Conservation (phyloP, 2,888 invertebrate species). For the Plebejus argus region DNA sequence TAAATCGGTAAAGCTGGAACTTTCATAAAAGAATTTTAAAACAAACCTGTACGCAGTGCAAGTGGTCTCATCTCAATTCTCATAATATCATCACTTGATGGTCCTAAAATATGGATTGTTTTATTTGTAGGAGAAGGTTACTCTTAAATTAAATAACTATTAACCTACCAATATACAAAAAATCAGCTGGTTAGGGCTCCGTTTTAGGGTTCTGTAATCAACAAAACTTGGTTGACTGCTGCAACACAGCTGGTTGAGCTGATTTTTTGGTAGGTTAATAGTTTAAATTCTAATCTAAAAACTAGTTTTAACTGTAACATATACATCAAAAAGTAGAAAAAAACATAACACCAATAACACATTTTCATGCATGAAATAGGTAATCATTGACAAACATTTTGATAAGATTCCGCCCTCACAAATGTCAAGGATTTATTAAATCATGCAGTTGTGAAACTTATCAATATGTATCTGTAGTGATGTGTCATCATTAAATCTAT, state of each 20-base stretch:
- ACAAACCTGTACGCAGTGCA: background rate
- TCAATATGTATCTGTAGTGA: constrained; percentile 26
- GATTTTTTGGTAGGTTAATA: too few relatives aligned
- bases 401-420: background rate
- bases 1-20: background rate
- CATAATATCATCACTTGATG: too few relatives aligned
- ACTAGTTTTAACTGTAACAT: too few relatives aligned
- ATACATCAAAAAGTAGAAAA: background rate
- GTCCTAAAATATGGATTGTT: too few relatives aligned
- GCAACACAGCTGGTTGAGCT: too few relatives aligned
- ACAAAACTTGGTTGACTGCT: too few relatives aligned
- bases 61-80: background rate
- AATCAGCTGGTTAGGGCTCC: too few relatives aligned
- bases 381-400: constrained; percentile 1
- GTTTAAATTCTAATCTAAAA: too few relatives aligned
- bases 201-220: too few relatives aligned
- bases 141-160: too few relatives aligned
- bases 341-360: background rate
- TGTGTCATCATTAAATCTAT: constrained; percentile 13
- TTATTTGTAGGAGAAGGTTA: too few relatives aligned
- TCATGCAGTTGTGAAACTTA: constrained; percentile 19
- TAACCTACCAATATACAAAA: too few relatives aligned
- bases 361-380: background rate
- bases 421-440: constrained; percentile 17
- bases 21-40: background rate